Base-by-base conservation (phyloP, 1,140 invertebrate genomes). In the Adelges cooleyi region DNA sequence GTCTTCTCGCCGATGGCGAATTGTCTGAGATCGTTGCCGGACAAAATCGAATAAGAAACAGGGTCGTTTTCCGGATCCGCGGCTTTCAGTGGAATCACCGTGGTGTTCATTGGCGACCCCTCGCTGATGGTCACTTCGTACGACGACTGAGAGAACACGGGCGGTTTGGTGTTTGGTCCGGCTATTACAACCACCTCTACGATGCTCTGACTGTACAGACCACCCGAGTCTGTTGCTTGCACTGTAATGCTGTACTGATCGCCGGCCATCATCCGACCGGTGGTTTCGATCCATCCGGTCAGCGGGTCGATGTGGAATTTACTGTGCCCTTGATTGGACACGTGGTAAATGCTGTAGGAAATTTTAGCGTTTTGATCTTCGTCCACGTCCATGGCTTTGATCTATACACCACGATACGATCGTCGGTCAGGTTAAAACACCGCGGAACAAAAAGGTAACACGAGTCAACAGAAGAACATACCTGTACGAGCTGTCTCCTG, bases 211-310 rank as follows among this genome's bases (percentile, higher is more conserved):
- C 74, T 74, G 6, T 69, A 74, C 65, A 75, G 73, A 8, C 76
- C 77, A 49, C 77, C 78, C 29, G 69, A 72, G 68, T 79, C 78
- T 17, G 74, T 77, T 22, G 77, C 78, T 73, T 89, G 84, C 0
- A 93, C 82, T 1, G 89, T 92, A 11, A 93, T 84, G 71, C 86
- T 89, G 74, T 90, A 94, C 69, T 91, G 87, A 71, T 92, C 89
- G 0, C 90, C 90, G 0, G 89, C 86, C 71, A 85, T 82, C 1
- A 93, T 72, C 67, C 87, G 86, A 5, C 87, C 71, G 46, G 68
- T 71, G 20, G 76, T 73, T 65, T 79, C 74, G 4, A 94, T 84
- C 33, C 84, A 77, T 18, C 90, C 90, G 11, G 83, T 86, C 65
- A 80, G 79, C n/a, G 85, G 81, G 72, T 93, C 83, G 68, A 94